phyloP scores from a whole-genome alignment of 2,888 invertebrate genomes.

The Clostera curtula region DNA sequence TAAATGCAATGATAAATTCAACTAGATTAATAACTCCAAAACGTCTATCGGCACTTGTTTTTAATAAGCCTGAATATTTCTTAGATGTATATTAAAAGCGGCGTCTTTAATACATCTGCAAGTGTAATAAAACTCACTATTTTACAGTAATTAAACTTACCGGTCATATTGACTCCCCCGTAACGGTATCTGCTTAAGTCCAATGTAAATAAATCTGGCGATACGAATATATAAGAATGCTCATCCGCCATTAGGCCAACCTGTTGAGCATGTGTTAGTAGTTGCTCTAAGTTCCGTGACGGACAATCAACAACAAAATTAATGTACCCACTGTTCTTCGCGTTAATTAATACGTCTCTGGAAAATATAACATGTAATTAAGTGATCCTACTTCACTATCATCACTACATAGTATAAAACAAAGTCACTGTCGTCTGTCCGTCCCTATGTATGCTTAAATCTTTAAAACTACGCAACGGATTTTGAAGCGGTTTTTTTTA shows the following conservation, averaged over 20 bases:
- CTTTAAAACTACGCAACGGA: too few relatives aligned
- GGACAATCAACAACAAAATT: slow-evolving; percentile 87
- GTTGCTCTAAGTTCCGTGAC: slow-evolving; percentile 58
- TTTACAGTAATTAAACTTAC: slow-evolving; percentile 43
- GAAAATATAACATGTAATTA: slow-evolving; percentile 16
- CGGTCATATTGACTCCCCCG: slow-evolving; percentile 89
- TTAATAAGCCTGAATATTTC: too few relatives aligned
- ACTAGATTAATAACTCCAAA: too few relatives aligned
- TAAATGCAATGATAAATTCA: too few relatives aligned
- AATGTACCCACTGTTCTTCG: slow-evolving; percentile 79
- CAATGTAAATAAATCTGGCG: slow-evolving; percentile 86
- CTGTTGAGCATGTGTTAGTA: slow-evolving; percentile 82
- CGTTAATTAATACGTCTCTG: slow-evolving; percentile 80
- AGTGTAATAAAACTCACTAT: too few relatives aligned
- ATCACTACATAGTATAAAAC: background rate
- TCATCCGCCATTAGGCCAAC: slow-evolving; percentile 88
- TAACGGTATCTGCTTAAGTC: slow-evolving; percentile 85
- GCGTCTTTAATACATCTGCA: too few relatives aligned
- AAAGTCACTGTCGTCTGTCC: too few relatives aligned
- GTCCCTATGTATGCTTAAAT: too few relatives aligned
- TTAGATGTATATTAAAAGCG: too few relatives aligned
- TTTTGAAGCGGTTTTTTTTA: too few relatives aligned
- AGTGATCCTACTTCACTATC: background rate
- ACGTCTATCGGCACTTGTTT: too few relatives aligned
- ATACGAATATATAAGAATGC: slow-evolving; percentile 85